Conservation (phyloP, 2,113 vertebrate species). For the Nanorana parkeri region DNA sequence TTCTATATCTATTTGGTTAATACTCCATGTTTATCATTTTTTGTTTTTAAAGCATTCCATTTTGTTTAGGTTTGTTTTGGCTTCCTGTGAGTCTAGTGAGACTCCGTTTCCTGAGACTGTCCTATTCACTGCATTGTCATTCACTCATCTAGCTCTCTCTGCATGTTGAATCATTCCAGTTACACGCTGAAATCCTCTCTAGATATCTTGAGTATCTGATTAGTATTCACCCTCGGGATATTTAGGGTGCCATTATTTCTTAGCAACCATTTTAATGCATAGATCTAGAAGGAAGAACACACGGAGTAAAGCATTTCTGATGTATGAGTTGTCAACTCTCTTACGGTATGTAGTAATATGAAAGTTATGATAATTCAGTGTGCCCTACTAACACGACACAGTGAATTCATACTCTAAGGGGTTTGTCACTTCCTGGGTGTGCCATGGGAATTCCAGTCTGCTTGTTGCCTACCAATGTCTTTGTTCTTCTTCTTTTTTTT, state of each 20-base stretch:
- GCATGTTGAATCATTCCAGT: neutral
- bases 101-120: neutral
- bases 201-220: neutral
- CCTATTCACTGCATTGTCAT: conserved; percentile 6
- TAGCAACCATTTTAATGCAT: conserved; percentile 22
- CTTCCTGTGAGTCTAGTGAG: neutral
- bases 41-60: neutral
- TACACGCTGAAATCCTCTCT: neutral
- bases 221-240: conserved; percentile 2
- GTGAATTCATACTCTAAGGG: neutral
- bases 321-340: conserved; percentile 32
- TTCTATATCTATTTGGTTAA: too few relatives aligned
- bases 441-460: conserved; percentile 11
- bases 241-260: neutral
- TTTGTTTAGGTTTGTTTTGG: neutral
- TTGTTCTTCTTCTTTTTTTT: neutral
- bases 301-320: neutral
- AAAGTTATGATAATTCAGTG: conserved; percentile 17
- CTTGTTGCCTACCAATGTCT: neutral
- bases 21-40: neutral
- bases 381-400: conserved; percentile 43
- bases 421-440: conserved; percentile 51
- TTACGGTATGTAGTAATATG: neutral
- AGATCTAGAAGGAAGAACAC: conserved; percentile 6
- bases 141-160: conserved; percentile 4